These are phyloP conservation scores for Chironomus tepperi DNA, from an alignment of 1,140 invertebrate species.

Conservation along the genomic window DNA sequence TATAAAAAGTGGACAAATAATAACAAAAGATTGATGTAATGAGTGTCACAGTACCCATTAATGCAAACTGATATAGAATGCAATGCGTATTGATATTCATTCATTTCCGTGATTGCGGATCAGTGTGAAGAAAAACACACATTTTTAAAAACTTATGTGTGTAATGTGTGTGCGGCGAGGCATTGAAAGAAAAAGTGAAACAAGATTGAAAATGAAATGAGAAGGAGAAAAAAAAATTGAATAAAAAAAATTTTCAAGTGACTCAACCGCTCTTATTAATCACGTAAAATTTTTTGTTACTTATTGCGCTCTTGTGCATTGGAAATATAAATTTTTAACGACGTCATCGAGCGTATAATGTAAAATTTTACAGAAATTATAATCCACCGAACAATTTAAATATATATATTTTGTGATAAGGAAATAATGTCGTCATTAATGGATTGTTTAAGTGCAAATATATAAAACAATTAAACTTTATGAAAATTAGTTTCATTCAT, in stretches of 20 bases:
- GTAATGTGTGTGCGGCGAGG: background rate
- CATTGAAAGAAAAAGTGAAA: slow-evolving; percentile 14
- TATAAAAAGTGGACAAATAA: too few relatives aligned
- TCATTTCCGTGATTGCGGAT: slow-evolving; percentile 5
- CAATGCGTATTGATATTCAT: background rate
- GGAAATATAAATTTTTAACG: background rate
- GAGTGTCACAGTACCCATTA: background rate
- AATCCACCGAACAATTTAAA: background rate
- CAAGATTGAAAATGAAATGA: background rate
- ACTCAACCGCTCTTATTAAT: slow-evolving; percentile 4
- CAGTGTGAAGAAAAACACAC: background rate
- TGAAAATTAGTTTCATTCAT: slow-evolving; percentile 1
- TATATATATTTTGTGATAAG: background rate
- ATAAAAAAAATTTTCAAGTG: background rate
- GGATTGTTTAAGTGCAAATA: background rate
- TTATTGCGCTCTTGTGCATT: background rate
- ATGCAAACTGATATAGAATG: background rate
- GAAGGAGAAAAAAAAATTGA: background rate
- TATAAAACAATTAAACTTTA: background rate
- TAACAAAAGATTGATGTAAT: background rate
- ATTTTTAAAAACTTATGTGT: background rate
- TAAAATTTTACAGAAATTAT: background rate
- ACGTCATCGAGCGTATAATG: background rate
- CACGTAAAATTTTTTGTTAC: background rate
- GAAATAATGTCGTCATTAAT: background rate